A percentile compares a stretch with the other conserved stretches of the same genome.
phyloP scores from a whole-genome alignment of 2,113 vertebrate genomes.

The Tricholaema leucomelas region DNA sequence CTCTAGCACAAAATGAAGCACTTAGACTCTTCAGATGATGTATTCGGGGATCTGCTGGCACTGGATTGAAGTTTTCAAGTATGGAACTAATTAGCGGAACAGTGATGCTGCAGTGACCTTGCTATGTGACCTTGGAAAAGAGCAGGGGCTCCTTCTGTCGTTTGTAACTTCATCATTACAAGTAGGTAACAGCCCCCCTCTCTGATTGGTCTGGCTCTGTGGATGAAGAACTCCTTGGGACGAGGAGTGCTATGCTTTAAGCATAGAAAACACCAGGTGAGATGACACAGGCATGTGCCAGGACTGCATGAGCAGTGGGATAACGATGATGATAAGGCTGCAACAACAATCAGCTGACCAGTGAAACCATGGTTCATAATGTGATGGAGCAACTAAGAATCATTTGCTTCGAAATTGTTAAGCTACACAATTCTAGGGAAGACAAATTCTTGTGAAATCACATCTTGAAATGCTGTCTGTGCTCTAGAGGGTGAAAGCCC shows the following conservation, averaged over 20 bases:
- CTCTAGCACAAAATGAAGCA: not conserved
- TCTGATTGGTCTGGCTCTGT: not conserved
- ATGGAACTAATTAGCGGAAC: not conserved
- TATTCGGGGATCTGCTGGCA: not conserved
- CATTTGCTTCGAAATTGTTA: not conserved
- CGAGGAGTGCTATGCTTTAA: not conserved
- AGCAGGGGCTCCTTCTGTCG: not conserved
- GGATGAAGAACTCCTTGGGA: fast-evolving
- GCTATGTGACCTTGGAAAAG: not conserved
- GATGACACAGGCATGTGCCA: not conserved
- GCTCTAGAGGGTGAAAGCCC: not conserved
- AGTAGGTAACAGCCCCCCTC: not conserved
- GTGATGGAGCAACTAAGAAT: not conserved
- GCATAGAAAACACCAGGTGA: not conserved
- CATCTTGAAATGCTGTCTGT: not conserved
- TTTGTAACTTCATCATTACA: not conserved
- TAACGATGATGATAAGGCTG: not conserved
- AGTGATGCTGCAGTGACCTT: not conserved
- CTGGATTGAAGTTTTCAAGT: not conserved
- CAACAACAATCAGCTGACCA: not conserved
- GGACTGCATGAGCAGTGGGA: not conserved
- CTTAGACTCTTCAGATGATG: not conserved
- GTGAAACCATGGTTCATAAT: not conserved
- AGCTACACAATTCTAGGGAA: not conserved
- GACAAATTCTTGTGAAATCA: not conserved